Evolutionary conservation across 1,140 invertebrate genomes (phyloP).

Genomic region (Drosophila tristis): DNA sequence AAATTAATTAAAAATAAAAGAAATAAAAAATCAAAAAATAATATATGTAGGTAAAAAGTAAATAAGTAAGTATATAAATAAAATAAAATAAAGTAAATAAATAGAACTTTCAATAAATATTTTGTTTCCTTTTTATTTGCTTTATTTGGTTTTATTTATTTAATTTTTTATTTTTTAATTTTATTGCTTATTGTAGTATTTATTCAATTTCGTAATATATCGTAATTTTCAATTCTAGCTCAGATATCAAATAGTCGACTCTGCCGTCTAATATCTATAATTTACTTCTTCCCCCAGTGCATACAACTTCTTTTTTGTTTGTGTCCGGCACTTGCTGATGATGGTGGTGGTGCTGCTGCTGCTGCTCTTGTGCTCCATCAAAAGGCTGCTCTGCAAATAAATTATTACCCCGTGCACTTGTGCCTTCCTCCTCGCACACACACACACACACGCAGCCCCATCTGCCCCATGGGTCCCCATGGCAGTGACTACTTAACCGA

Average conservation of each 20-base stretch:
- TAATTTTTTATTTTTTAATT: neutral
- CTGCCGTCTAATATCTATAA: conserved; percentile 35
- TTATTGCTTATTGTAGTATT: conserved; percentile 4
- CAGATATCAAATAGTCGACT: conserved; percentile 50
- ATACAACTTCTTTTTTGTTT: conserved; percentile 36
- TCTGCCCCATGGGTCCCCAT: neutral
- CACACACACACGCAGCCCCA: neutral
- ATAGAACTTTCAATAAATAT: too few species aligned
- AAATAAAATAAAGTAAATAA: too few species aligned
- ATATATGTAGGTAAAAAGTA: too few species aligned
- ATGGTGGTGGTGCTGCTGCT: conserved; percentile 6
- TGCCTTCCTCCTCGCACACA: conserved; percentile 8
- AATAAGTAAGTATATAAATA: too few species aligned
- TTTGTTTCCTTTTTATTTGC: too few species aligned
- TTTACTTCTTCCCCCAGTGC: conserved; percentile 51
- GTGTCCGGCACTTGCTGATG: conserved; percentile 38
- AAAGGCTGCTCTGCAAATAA: conserved; percentile 65
- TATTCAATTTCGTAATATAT: too few species aligned
- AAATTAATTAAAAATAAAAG: too few species aligned
- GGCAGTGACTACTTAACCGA: conserved; percentile 42
- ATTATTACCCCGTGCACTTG: conserved; percentile 62
- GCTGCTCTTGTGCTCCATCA: conserved; percentile 44
- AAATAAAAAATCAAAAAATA: too few species aligned
- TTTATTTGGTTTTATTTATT: neutral
- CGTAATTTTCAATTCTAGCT: too few species aligned